Percentiles rank a stretch among this genome's conserved stretches.
Conservation (phyloP, 2,113 vertebrate species). For the Esox niger region DNA sequence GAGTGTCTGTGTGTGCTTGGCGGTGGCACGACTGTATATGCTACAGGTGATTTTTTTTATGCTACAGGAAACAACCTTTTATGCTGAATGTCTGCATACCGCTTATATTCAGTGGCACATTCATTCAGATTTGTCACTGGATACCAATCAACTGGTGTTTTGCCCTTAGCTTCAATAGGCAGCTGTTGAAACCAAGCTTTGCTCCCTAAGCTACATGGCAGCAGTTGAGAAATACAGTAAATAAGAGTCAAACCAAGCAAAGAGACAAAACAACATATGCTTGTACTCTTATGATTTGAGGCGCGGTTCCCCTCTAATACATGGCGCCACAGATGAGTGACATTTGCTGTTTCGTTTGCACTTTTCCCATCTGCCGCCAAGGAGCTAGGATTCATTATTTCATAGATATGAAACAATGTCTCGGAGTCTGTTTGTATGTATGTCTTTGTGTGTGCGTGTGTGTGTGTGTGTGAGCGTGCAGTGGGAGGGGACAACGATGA, state of each 20-base stretch:
- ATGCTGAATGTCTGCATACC: constrained; percentile 31
- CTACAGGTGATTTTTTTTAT: background rate
- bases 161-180: constrained; percentile 51
- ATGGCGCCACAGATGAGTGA: constrained; percentile 78
- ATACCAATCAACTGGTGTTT: constrained; percentile 50
- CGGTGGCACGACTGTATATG: background rate
- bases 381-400: constrained; percentile 46
- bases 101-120: constrained; percentile 38
- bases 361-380: constrained; percentile 80
- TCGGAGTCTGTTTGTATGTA: constrained; percentile 19
- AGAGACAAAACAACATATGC: constrained; percentile 74
- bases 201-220: constrained; percentile 36
- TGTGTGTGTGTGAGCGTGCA: constrained; percentile 39
- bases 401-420: background rate
- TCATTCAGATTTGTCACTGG: constrained; percentile 44
- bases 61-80: constrained; percentile 16
- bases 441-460: constrained; percentile 33
- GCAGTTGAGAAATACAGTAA: constrained; percentile 56
- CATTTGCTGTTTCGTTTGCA: constrained; percentile 75
- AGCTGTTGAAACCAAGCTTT: constrained; percentile 57
- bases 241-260: constrained; percentile 60
- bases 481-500: constrained; percentile 53
- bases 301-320: constrained; percentile 69
- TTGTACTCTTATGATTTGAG: constrained; percentile 60
- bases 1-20: constrained; percentile 10